A percentile compares a stretch with the other conserved stretches of the same genome.
Evolutionary conservation across 1,140 invertebrate genomes (phyloP).

Genomic region (Lucilia sericata): DNA sequence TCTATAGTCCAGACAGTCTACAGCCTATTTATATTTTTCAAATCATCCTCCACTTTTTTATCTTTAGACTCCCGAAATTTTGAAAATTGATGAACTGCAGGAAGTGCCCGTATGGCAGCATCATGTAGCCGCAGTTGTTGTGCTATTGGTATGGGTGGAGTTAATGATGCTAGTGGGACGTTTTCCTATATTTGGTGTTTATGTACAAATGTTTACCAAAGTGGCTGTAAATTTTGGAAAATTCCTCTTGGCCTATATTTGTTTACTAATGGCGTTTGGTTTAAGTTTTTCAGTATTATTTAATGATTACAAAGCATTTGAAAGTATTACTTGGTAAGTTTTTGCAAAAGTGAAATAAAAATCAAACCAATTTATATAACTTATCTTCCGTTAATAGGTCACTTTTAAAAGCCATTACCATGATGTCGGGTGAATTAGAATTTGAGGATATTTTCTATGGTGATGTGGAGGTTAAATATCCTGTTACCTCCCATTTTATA

Average conservation of each 20-base stretch:
- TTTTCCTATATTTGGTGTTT: slow-evolving; percentile 86
- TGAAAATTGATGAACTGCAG: slow-evolving; percentile 55
- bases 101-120: slow-evolving; percentile 76
- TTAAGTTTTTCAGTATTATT: slow-evolving; percentile 83
- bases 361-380: not conserved
- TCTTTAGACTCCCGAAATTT: slow-evolving; percentile 57
- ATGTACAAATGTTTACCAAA: slow-evolving; percentile 87
- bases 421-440: slow-evolving; percentile 90
- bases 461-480: slow-evolving; percentile 70
- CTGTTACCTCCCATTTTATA: slow-evolving; percentile 80
- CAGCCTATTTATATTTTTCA: too few relatives aligned
- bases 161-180: slow-evolving; percentile 86
- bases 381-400: slow-evolving; percentile 60
- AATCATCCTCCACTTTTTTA: not conserved
- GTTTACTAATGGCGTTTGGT: slow-evolving; percentile 82
- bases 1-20: too few relatives aligned
- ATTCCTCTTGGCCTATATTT: slow-evolving; percentile 83
- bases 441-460: slow-evolving; percentile 86
- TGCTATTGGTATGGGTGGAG: slow-evolving; percentile 83
- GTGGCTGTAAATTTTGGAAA: slow-evolving; percentile 87
- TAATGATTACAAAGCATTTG: slow-evolving; percentile 79
- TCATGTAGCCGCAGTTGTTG: slow-evolving; percentile 81
- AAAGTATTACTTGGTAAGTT: slow-evolving; percentile 68
- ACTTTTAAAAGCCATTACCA: slow-evolving; percentile 84
- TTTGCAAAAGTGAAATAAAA: too few relatives aligned